Base-by-base conservation (phyloP, 2,888 invertebrate genomes). In the Micoletzkya japonica region DNA sequence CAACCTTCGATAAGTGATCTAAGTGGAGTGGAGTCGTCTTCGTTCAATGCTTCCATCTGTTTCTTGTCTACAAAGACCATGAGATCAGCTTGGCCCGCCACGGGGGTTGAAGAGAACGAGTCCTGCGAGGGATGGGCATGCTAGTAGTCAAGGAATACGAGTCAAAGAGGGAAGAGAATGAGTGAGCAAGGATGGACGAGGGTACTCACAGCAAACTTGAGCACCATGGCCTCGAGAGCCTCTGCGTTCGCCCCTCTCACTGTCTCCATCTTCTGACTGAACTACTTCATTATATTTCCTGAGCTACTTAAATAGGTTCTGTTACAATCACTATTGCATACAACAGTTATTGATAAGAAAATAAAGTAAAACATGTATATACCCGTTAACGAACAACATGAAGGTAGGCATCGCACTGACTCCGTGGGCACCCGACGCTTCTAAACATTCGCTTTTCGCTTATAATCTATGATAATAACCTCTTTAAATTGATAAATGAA, bases 401-500 rank as follows among this genome's bases (percentile, higher is more conserved):
- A 99, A 99, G 0, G 98, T 99, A 32, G 98, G 98, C 95, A 98
- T 96, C 0, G 95, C 94, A 70, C 91, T 91, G 52, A 99, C 92
- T 69, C 93, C 93, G 86, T 96, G 92, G 20, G 90, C 89, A 34
- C 91, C 90, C 1, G 96, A 94, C 14, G 77, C 73, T 36, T 72
- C 77, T 77, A 39, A 60, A 77, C 28, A 10, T n/a, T n/a, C n/a
- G n/a, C n/a, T n/a, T n/a, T n/a, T n/a, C n/a, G n/a, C n/a, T n/a
- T n/a, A n/a, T n/a, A n/a, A n/a, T n/a, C n/a, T n/a, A n/a, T n/a
- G n/a, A n/a, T n/a, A n/a, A n/a, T n/a, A n/a, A n/a, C n/a, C n/a
- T n/a, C n/a, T n/a, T n/a, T n/a, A n/a, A n/a, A n/a, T n/a, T n/a
- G n/a, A n/a, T n/a, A n/a, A n/a, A n/a, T 28, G 4, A 30, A 58